Evolutionary conservation across 2,797 vertebrate genomes (phyloP), one percentile per base, ranked within the genome.

Genomic region (Aldrovandia affinis): DNA sequence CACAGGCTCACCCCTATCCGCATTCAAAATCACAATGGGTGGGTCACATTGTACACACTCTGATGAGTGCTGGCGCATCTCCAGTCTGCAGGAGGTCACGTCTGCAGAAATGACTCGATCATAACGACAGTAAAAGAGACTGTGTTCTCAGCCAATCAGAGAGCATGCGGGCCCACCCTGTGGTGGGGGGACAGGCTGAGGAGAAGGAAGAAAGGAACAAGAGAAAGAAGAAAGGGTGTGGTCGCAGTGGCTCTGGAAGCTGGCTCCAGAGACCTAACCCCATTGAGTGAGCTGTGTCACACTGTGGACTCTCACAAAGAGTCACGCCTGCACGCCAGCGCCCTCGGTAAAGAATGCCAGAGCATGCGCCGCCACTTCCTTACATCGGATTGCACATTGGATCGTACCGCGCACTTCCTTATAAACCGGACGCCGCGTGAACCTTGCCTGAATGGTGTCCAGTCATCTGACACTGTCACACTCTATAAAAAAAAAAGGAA

Each of bases 201-300:
- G 88, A 89, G 89, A 87, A 88, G 89, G 87, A 30, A 33, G 39
- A 55, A 47, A 57, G 33, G 73, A 28, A 47, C 39, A 44, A 52
- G n/a, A 63, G 36, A 30, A 63, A 82, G 85, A 84, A 57, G 39
- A 42, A 44, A 44, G 88, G 81, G 82, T 39, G 73, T 80, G 85
- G 83, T 50, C 70, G 82, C 30, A 50, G 78, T 15, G 44, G 59
- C 39, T n/a, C n/a, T 63, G 75, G 83, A 39, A 84, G 18, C 33
- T 18, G 39, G n/a, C 55, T 30, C 54, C 68, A 77, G 73, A 78
- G 77, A 44, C 78, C 70, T 42, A 61, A 28, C 89, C 82, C 87
- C 75, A 65, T 30, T 82, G 59, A 83, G 93, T 96, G 90, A 96
- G 95, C 96, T 90, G 95, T 94, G 95, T 91, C 94, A 94, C 93